Evolutionary conservation across 1,140 invertebrate species (phyloP).

Genomic region (Chrysopa pallens): DNA sequence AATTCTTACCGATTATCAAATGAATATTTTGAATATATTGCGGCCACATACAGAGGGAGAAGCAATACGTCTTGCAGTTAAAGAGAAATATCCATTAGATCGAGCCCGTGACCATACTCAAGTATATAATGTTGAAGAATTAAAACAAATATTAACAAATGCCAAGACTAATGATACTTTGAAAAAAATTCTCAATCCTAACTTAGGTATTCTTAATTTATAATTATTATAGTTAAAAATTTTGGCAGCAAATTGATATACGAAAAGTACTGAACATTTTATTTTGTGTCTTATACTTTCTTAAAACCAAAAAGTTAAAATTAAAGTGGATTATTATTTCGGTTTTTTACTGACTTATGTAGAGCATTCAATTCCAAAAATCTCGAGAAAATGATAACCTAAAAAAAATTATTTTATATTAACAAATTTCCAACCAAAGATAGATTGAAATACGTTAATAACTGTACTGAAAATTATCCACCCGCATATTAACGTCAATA

Average conservation of each 20-base stretch:
- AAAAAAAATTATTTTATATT: too few species aligned
- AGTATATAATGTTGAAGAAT: slow-evolving; percentile 21
- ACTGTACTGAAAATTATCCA: too few species aligned
- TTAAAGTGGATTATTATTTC: too few species aligned
- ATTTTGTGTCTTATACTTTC: too few species aligned
- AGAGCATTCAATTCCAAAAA: too few species aligned
- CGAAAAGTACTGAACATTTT: too few species aligned
- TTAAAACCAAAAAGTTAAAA: too few species aligned
- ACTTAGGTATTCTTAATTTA: slow-evolving; percentile 35
- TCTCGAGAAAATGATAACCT: too few species aligned
- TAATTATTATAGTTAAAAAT: slow-evolving; percentile 1
- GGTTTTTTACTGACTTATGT: too few species aligned
- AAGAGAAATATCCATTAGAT: slow-evolving; percentile 76
- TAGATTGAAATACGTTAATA: too few species aligned
- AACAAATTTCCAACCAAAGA: too few species aligned
- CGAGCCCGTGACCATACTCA: slow-evolving; percentile 42
- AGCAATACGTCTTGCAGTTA: slow-evolving; percentile 80
- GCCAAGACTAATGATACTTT: slow-evolving; percentile 60
- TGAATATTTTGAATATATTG: slow-evolving; percentile 84
- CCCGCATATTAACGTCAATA: background rate
- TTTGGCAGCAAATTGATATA: background rate
- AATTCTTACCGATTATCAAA: slow-evolving; percentile 80
- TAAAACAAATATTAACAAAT: slow-evolving; percentile 35
- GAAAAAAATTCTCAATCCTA: slow-evolving; percentile 71
- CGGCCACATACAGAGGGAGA: slow-evolving; percentile 86